Percentiles rank a stretch among this genome's conserved stretches.
Conservation (phyloP, 2,113 vertebrate genomes). For the Leucoraja erinaceus region DNA sequence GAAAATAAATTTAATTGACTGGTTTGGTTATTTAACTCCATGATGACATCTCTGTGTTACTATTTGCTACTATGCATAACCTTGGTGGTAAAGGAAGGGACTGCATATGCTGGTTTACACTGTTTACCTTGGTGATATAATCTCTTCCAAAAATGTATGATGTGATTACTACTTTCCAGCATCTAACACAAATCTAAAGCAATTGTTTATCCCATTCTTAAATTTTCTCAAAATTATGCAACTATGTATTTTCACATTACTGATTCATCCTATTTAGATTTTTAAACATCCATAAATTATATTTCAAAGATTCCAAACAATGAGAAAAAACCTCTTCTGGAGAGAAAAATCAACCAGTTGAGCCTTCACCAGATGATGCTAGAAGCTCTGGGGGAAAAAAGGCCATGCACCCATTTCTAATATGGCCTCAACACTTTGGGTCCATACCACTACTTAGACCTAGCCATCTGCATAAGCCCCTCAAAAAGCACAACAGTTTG, state of each 20-base stretch:
- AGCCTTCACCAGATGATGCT: neutral
- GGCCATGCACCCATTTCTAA: no score
- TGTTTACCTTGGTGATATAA: neutral
- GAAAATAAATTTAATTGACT: neutral
- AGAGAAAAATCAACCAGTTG: neutral
- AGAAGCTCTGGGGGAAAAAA: neutral
- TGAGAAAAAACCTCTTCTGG: neutral
- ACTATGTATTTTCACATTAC: neutral
- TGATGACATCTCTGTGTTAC: neutral
- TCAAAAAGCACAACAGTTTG: no score
- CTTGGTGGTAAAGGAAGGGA: neutral
- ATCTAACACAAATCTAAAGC: neutral
- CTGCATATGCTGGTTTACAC: no score
- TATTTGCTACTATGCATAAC: neutral
- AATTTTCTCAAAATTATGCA: neutral
- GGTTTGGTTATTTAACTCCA: neutral
- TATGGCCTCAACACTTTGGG: no score
- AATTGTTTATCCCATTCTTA: no score
- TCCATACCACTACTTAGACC: no score
- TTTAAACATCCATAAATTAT: neutral
- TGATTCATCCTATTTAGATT: neutral
- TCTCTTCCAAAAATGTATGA: neutral
- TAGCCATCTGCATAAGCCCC: no score
- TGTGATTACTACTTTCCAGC: neutral
- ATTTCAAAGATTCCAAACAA: neutral